Evolutionary conservation across 1,140 invertebrate species (phyloP).

Genomic region (Drosophila mojavensis): DNA sequence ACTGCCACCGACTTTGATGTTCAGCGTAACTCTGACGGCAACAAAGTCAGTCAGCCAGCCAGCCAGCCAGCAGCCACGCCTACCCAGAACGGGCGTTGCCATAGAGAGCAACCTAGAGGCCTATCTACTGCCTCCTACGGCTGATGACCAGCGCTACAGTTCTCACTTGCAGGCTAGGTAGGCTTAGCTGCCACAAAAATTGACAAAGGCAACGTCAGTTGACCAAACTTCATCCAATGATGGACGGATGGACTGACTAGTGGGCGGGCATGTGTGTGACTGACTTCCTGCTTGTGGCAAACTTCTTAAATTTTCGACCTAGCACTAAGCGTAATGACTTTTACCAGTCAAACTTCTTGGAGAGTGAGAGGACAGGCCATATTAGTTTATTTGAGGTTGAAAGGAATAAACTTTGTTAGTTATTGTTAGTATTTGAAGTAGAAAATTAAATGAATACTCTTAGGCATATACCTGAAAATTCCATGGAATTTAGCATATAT

Average conservation of each 20-base stretch:
- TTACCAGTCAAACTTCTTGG: not conserved
- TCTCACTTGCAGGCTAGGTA: slow-evolving; percentile 23
- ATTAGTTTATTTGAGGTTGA: not conserved
- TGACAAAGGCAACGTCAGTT: slow-evolving; percentile 29
- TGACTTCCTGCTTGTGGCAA: slow-evolving; percentile 5
- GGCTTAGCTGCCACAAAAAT: slow-evolving; percentile 34
- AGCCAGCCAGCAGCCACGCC: slow-evolving; percentile 8
- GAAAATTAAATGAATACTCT: no score
- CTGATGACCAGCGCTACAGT: not conserved
- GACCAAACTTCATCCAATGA: slow-evolving; percentile 13
- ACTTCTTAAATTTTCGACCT: slow-evolving; percentile 12
- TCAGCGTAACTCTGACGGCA: slow-evolving; percentile 29
- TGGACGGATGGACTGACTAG: slow-evolving; percentile 9
- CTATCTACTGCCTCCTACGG: not conserved
- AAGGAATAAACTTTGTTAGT: no score
- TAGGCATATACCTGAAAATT: no score
- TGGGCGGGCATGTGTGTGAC: slow-evolving; percentile 13
- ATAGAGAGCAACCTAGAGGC: slow-evolving; percentile 4
- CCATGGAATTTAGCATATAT: no score
- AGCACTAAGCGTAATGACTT: slow-evolving; percentile 3
- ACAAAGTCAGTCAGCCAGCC: slow-evolving; percentile 14
- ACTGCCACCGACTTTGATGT: slow-evolving; percentile 49
- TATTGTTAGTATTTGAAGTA: no score
- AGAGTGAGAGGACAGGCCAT: not conserved
- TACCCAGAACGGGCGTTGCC: slow-evolving; percentile 10